phyloP scores from a whole-genome alignment of 2,797 vertebrate genomes.

The Catostomus latipinnis region DNA sequence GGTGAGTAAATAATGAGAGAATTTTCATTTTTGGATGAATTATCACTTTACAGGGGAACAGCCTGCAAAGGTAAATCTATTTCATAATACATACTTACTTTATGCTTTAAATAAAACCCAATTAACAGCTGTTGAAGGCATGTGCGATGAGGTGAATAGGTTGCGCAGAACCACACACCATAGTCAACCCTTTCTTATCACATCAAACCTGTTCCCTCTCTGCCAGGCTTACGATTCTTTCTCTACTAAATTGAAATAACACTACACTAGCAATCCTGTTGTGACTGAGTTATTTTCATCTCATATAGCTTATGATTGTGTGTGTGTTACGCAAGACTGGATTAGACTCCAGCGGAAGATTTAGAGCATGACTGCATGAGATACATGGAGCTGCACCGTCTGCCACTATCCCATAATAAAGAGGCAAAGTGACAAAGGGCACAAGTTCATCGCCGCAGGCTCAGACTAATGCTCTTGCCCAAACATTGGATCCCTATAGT shows the following conservation, averaged over 20 bases:
- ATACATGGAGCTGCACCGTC: constrained; percentile 21
- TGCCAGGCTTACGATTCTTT: constrained; percentile 53
- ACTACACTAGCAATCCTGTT: constrained; percentile 41
- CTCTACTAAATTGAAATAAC: constrained; percentile 62
- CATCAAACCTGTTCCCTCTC: not conserved
- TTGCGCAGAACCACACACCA: constrained; percentile 22
- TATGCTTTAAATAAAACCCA: constrained; percentile 7
- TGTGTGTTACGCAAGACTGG: constrained; percentile 25
- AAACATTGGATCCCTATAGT: constrained; percentile 24
- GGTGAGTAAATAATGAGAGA: too few relatives aligned
- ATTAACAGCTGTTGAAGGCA: constrained; percentile 25
- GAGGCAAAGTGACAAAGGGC: constrained; percentile 35
- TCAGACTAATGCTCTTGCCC: constrained; percentile 18
- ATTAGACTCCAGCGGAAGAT: not conserved
- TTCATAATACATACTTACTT: not conserved
- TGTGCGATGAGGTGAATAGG: constrained; percentile 5
- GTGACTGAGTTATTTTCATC: constrained; percentile 47
- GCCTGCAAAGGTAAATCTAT: not conserved
- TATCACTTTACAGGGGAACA: too few relatives aligned
- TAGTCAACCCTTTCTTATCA: too few relatives aligned
- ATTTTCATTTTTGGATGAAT: too few relatives aligned
- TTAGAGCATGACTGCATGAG: constrained; percentile 20
- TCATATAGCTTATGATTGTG: constrained; percentile 9
- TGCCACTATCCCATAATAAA: constrained; percentile 45
- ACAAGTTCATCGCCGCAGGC: constrained; percentile 33